Evolutionary conservation across 92 coral and sea anemone species (phyloP), one percentile per base, ranked within the genome.

Genomic region (Nematostella vectensis): DNA sequence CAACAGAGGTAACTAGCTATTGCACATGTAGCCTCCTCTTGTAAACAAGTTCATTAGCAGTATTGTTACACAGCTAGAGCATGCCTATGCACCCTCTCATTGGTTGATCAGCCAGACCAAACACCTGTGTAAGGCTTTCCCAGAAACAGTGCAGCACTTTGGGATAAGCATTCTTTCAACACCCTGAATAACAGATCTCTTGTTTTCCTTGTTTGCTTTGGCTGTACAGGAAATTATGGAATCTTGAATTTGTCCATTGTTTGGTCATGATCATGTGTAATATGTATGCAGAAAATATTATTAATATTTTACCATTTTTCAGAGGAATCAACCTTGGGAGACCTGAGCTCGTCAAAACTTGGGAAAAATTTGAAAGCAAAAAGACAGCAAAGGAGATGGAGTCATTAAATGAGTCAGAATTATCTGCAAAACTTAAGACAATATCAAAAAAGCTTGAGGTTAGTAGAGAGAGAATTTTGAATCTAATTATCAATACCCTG

Each of bases 341-440:
- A 67, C 88, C 95, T 33, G 95, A 85, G 37, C 78, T 85, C 22
- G 80, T 80, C 2, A 85, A 71, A 55, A 80, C 88, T 0, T 85
- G 95, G 95, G 88, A 85, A 54, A 85, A 85, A 65, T 85, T 85
- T 63, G 95, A 85, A 59, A 73, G 71, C 31, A 85, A 85, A 61
- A 85, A 85, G 79, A 74, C 88, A 4, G 74, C 67, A 45, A 85
- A 85, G 63, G 83, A 85, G 63, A 71, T 72, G 47, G 88, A 54
- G 17, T 48, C 37, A 29, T 37, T 31, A 66, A 59, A 50, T 42
- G 76, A 77, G 39, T 78, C 73, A 50, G 95, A 85, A 63, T 75
- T 85, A 68, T 52, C 65, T 12, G 55, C 58, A 47, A 59, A 68
- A 49, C 59, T 57, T 36, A 68, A 50, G 55, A 68, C 58, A 17